These are phyloP conservation scores for Gadopsis bispinosus DNA, from an alignment of 2,797 vertebrate genomes.

Conservation along the genomic window DNA sequence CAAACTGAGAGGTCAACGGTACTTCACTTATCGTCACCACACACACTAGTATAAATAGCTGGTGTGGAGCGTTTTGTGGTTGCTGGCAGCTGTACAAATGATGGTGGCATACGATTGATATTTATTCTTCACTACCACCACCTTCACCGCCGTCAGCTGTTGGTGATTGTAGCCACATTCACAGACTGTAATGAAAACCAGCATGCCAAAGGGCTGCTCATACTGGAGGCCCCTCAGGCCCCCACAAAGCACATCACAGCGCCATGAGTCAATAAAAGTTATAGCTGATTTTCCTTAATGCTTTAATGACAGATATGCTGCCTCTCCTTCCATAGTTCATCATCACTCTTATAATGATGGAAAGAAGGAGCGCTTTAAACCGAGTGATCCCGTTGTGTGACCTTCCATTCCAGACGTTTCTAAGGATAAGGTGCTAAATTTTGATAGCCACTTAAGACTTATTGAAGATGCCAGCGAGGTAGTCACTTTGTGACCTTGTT, in stretches of 20 bases:
- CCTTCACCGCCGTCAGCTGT: slow-evolving; percentile 80
- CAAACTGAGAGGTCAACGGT: slow-evolving; percentile 50
- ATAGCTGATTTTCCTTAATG: neutral
- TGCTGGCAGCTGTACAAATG: slow-evolving; percentile 83
- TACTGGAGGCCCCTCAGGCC: neutral
- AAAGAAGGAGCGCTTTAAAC: neutral
- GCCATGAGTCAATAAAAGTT: neutral
- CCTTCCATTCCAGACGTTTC: slow-evolving; percentile 47
- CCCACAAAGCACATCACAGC: slow-evolving; percentile 14
- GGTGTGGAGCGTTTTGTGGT: slow-evolving; percentile 42
- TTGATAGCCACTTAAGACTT: slow-evolving; percentile 47
- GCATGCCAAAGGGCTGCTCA: slow-evolving; percentile 38
- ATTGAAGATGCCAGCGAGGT: slow-evolving; percentile 28
- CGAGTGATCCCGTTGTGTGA: slow-evolving; percentile 33
- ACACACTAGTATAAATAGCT: neutral
- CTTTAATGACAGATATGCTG: neutral
- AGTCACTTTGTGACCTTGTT: slow-evolving; percentile 12
- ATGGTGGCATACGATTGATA: slow-evolving; percentile 76
- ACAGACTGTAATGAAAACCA: slow-evolving; percentile 74
- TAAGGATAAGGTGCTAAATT: slow-evolving; percentile 37
- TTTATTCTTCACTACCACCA: slow-evolving; percentile 74
- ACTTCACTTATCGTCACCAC: slow-evolving; percentile 26
- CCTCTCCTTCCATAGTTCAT: neutral
- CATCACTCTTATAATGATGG: neutral
- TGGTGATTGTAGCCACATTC: slow-evolving; percentile 72